A percentile compares a stretch with the other conserved stretches of the same genome.
phyloP scores from a whole-genome alignment of 2,888 invertebrate genomes.

The Calameuta filiformis region DNA sequence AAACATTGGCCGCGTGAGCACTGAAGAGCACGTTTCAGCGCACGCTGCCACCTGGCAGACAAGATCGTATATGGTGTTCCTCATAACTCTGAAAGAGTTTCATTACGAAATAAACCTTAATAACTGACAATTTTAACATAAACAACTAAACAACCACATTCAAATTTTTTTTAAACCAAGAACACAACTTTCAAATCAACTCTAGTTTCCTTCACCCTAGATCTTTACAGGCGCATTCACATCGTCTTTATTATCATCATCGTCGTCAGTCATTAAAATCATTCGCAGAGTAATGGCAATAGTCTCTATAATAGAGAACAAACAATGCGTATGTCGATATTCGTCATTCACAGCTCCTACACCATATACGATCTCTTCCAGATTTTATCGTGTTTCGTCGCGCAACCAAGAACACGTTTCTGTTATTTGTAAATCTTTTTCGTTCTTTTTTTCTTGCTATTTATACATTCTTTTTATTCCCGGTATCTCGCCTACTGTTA shows the following conservation, averaged over 20 bases:
- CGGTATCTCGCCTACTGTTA: neutral
- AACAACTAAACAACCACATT: neutral
- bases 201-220: neutral
- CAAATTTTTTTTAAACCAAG: neutral
- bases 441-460: neutral
- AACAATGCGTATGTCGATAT: neutral
- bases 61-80: neutral
- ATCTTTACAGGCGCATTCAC: neutral
- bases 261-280: neutral
- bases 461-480: neutral
- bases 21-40: neutral
- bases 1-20: neutral
- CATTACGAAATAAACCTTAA: neutral
- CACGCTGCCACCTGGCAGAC: neutral
- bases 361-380: neutral
- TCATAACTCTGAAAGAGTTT: neutral
- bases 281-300: neutral
- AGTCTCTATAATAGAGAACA: neutral
- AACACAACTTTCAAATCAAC: neutral
- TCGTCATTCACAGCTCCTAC: neutral
- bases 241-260: neutral
- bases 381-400: neutral
- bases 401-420: neutral
- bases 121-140: neutral
- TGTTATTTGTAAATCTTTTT: neutral